Evolutionary conservation across 2,888 invertebrate genomes (phyloP).

Genomic region (Belgica antarctica): DNA sequence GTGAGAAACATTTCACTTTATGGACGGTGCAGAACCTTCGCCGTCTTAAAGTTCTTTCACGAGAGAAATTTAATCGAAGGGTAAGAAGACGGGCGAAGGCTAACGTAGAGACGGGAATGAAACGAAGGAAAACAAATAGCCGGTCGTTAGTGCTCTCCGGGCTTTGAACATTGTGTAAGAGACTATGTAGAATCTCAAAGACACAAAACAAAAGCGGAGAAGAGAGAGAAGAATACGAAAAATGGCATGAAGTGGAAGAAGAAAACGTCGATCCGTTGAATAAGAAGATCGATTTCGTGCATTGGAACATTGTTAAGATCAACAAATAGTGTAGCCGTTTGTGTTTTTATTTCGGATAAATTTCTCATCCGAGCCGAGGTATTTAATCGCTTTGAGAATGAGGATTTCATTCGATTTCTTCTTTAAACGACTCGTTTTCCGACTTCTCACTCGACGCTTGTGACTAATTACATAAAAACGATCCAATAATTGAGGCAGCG

Average conservation of each 20-base stretch:
- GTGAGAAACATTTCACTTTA: too few species aligned
- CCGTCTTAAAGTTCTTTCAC: background rate
- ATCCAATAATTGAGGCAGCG: slow-evolving; percentile 28
- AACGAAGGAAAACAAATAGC: slow-evolving; percentile 25
- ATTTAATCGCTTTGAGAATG: slow-evolving; percentile 31
- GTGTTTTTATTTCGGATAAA: slow-evolving; percentile 19
- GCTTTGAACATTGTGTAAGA: slow-evolving; percentile 13
- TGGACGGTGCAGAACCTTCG: too few species aligned
- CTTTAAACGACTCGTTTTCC: slow-evolving; percentile 22
- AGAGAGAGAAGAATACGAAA: slow-evolving; percentile 5
- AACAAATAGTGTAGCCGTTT: slow-evolving; percentile 35
- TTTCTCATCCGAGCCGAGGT: background rate
- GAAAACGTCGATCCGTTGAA: slow-evolving; percentile 5
- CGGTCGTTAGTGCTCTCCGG: slow-evolving; percentile 10
- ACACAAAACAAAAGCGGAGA: slow-evolving; percentile 37
- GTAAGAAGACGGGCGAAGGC: background rate
- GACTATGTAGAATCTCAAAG: slow-evolving; percentile 19
- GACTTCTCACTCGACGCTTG: slow-evolving; percentile 4
- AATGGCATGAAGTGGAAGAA: slow-evolving; percentile 18
- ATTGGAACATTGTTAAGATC: slow-evolving; percentile 38
- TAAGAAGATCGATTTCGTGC: slow-evolving; percentile 39
- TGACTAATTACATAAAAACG: slow-evolving; percentile 38
- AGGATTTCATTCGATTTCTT: slow-evolving; percentile 19
- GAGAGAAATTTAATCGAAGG: background rate
- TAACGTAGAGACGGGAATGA: slow-evolving; percentile 11